Evolutionary conservation across 1,140 invertebrate species (phyloP), one percentile per base, ranked within the genome.

Genomic region (Drosophila orena): DNA sequence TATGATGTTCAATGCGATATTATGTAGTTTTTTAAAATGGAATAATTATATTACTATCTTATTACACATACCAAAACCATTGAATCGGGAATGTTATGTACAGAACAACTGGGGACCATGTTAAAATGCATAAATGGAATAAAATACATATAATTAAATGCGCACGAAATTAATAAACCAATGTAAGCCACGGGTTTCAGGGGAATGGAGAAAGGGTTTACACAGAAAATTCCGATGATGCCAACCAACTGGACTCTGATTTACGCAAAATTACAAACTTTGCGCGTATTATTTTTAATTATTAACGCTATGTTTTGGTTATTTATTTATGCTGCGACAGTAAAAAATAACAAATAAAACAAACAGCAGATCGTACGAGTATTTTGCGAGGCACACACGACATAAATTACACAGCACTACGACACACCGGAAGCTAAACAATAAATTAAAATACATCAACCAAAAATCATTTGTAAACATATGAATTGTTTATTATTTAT

Each of bases 31-130:
- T 60, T 30, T 0, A 10, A 10, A 30, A 43, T 84, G 80, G 52
- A 37, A 53, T 65, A 47, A 76, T 34, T 57, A 34, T 55, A 56
- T 52, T 62, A 66, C 24, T 17, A 11, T 70, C 53, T 46, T 73
- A 61, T 76, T 76, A 66, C 54, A 71, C 50, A 71, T 50, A 62
- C 81, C 77, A 79, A 84, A 70, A 79, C 81, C 81, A 72, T 71
- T 65, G 60, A 78, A 57, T 56, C 47, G 42, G 43, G n/a, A 17
- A 42, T 60, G 44, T 69, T 56, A 77, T 59, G 42, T 72, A 73
- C 42, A 54, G 27, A 62, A 65, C 40, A 70, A 40, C 38, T 12
- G 37, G 37, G 37, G 34, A 61, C 56, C 73, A 53, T 62, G 44
- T 55, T 64, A 70, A 59, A 46, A 62, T 58, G 44, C 58, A 56